Percentiles rank a stretch among this genome's conserved stretches.
Evolutionary conservation across 2,888 invertebrate genomes (phyloP).

Genomic region (Lucinisca nassula): DNA sequence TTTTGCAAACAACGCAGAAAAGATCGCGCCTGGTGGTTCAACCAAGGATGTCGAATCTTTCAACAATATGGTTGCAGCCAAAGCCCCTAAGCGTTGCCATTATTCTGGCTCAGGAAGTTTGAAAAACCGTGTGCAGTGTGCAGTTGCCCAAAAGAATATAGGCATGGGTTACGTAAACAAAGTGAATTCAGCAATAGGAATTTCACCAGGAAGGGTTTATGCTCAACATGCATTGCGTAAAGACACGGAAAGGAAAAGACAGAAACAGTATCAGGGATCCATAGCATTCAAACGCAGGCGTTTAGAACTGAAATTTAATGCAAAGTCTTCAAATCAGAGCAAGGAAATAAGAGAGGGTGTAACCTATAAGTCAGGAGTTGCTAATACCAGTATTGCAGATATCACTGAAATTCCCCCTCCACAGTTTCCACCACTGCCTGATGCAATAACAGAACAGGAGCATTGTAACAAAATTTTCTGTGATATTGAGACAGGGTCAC

Average conservation of each 20-base stretch:
- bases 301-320: slow-evolving; percentile 28
- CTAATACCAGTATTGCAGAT: not conserved
- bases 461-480: slow-evolving; percentile 14
- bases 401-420: slow-evolving; percentile 12
- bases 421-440: not conserved
- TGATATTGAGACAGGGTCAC: slow-evolving; percentile 51
- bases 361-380: slow-evolving; percentile 38
- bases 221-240: slow-evolving; percentile 4
- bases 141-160: slow-evolving; percentile 49
- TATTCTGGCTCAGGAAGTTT: slow-evolving; percentile 40
- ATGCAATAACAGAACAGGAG: not conserved
- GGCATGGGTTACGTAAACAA: slow-evolving; percentile 27
- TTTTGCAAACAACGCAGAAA: slow-evolving; percentile 33
- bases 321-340: not conserved
- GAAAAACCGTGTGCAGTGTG: slow-evolving; percentile 25
- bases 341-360: slow-evolving; percentile 42
- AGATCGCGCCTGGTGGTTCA: slow-evolving; percentile 53
- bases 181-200: slow-evolving; percentile 19
- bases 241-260: slow-evolving; percentile 37
- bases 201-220: slow-evolving; percentile 46
- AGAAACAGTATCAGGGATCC: slow-evolving; percentile 7
- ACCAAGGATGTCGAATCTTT: slow-evolving; percentile 62
- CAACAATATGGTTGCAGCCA: slow-evolving; percentile 54
- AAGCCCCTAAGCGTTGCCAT: slow-evolving; percentile 53
- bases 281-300: slow-evolving; percentile 32